Evolutionary conservation across 2,113 vertebrate species (phyloP).

Genomic region (Junco hyemalis): DNA sequence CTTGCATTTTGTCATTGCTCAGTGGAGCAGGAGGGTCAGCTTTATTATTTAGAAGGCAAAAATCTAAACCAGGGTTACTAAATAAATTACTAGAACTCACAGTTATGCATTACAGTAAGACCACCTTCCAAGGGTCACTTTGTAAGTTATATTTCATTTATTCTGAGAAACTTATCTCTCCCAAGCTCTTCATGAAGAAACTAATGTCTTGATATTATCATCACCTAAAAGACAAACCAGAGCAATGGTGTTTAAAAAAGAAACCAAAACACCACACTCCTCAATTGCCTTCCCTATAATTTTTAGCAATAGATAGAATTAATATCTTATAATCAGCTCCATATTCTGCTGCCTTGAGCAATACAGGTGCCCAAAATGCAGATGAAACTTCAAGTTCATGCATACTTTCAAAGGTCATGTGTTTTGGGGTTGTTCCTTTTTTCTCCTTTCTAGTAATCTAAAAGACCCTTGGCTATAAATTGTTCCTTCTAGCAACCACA

Average conservation of each 20-base stretch:
- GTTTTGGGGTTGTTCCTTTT: constrained; percentile 8
- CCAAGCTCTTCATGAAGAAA: neutral
- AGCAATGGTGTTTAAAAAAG: neutral
- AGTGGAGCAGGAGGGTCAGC: neutral
- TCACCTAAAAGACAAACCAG: neutral
- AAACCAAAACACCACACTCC: neutral
- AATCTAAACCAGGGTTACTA: neutral
- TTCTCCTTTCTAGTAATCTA: constrained; percentile 36
- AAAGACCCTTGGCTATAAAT: constrained; percentile 69
- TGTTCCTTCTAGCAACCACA: constrained; percentile 60
- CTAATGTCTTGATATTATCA: neutral
- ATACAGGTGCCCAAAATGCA: constrained; percentile 48
- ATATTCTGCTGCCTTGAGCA: constrained; percentile 56
- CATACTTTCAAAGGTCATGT: constrained; percentile 42
- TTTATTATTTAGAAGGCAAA: neutral
- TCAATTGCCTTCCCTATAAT: neutral
- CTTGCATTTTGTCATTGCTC: neutral
- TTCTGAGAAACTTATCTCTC: neutral
- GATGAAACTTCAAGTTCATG: constrained; percentile 53
- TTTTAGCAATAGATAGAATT: constrained; percentile 45
- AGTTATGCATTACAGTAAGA: neutral
- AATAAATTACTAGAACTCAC: neutral
- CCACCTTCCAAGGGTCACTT: neutral
- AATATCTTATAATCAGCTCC: constrained; percentile 44
- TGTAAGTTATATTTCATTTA: neutral